Percentiles rank a stretch among this genome's conserved stretches.
phyloP scores from a whole-genome alignment of 2,888 invertebrate genomes.

The Colostygia pectinataria region DNA sequence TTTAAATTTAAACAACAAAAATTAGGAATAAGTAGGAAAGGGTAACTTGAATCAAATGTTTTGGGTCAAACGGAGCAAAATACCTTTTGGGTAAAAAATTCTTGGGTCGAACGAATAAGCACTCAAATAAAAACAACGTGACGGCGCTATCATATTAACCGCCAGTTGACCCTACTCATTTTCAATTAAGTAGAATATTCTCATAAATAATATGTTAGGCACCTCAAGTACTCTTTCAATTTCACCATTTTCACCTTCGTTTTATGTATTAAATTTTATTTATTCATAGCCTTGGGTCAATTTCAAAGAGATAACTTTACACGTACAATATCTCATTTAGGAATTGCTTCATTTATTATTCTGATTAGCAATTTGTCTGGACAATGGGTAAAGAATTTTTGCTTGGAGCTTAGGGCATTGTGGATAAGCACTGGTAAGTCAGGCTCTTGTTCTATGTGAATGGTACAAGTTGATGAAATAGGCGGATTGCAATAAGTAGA shows the following conservation, averaged over 20 bases:
- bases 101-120: no score
- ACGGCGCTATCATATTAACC: no score
- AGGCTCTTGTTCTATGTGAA: constrained; percentile 44
- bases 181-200: no score
- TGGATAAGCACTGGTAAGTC: constrained; percentile 57
- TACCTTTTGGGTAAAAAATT: no score
- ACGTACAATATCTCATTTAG: constrained; percentile 47
- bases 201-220: no score
- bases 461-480: constrained; percentile 41
- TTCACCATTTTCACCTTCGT: neutral
- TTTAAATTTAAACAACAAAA: no score
- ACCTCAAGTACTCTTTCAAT: no score
- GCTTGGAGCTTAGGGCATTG: constrained; percentile 63
- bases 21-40: no score
- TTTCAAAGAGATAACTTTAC: neutral
- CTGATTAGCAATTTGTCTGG: constrained; percentile 67
- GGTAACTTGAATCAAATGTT: no score
- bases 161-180: no score
- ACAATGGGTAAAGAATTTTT: constrained; percentile 62
- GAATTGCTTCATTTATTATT: constrained; percentile 53
- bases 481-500: neutral
- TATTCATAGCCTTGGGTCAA: constrained; percentile 29
- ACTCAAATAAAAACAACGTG: no score
- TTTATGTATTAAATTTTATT: constrained; percentile 6
- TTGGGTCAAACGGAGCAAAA: no score